These are phyloP conservation scores for Clitarchus hookeri DNA, from an alignment of 2,888 invertebrate species.

Conservation along the genomic window DNA sequence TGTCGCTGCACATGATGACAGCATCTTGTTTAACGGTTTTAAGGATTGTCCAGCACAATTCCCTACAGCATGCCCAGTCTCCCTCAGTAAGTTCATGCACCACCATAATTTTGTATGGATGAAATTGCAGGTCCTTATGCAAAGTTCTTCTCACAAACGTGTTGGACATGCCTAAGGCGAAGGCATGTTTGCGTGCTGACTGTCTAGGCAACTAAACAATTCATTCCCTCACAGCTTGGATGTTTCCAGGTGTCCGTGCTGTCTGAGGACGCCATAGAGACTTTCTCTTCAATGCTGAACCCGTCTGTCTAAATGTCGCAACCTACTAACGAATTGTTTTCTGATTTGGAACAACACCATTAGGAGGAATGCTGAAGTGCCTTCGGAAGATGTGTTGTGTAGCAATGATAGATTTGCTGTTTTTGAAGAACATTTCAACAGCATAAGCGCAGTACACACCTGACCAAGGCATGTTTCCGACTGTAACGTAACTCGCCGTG, in stretches of 20 bases:
- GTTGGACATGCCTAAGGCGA: background rate
- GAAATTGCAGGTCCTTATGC: background rate
- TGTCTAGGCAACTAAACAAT: background rate
- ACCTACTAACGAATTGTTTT: background rate
- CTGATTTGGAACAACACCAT: background rate
- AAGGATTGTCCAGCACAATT: background rate
- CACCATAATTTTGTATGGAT: slow-evolving; percentile 23
- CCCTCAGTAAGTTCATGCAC: background rate
- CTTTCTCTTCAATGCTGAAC: background rate
- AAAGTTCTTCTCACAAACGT: background rate
- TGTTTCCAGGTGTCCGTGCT: background rate
- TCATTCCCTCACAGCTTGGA: background rate
- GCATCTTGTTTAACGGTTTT: background rate
- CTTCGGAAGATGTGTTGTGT: background rate
- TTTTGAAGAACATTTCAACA: background rate
- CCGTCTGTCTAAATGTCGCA: background rate
- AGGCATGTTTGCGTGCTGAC: background rate
- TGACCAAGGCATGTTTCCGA: background rate
- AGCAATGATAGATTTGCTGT: background rate
- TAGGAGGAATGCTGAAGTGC: background rate
- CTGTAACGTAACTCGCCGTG: background rate
- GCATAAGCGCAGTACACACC: background rate
- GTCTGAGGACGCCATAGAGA: background rate
- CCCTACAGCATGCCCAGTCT: background rate
- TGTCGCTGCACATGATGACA: background rate